Evolutionary conservation across 2,888 invertebrate species (phyloP), one percentile per base, ranked within the genome.

Genomic region (Stramonita haemastoma): DNA sequence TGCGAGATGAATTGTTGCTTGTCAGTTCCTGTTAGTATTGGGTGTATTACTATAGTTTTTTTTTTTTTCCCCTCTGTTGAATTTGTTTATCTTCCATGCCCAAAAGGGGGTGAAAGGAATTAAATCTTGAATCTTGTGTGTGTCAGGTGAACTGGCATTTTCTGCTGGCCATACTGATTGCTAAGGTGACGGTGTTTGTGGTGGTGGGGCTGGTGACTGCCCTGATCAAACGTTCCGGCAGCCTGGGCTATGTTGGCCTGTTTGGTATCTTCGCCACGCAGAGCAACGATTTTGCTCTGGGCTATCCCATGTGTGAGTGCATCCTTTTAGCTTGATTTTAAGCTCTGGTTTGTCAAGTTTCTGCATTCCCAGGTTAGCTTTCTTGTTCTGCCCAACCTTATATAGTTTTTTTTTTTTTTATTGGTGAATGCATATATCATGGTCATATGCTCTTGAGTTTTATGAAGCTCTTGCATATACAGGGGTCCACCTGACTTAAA

Each of bases 281-380:
- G 96, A 99, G 98, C 95, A 99, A 99, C 97, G 99, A 99, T 96
- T 99, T 99, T 96, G 99, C 99, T 34, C 97, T 99, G 93, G 99
- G 99, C 91, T 98, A 98, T 96, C 99, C 99, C 13, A 98, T 99
- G 93, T 97, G 98, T 98, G 97, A 97, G 97, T 96, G 86, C 83
- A 77, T 56, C 57, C 22, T 60, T 32, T 57, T 19, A 60, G 17
- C 19, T 84, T 15, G 15, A 19, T 22, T 26, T n/a, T 6, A 5
- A 22, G n/a, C 15, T 22, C 13, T 60, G 29, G 6, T 87, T 11
- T n/a, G 46, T 57, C 13, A 19, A 56, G 19, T 19, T n/a, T 29
- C 32, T 46, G 34, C 56, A 17, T 29, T 36, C 29, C 46, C 17
- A 22, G 85, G 8, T 36, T 66, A 22, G 17, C 1, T 66, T 66